Conservation (phyloP, 1,140 invertebrate species). For the Drosophila funebris region DNA sequence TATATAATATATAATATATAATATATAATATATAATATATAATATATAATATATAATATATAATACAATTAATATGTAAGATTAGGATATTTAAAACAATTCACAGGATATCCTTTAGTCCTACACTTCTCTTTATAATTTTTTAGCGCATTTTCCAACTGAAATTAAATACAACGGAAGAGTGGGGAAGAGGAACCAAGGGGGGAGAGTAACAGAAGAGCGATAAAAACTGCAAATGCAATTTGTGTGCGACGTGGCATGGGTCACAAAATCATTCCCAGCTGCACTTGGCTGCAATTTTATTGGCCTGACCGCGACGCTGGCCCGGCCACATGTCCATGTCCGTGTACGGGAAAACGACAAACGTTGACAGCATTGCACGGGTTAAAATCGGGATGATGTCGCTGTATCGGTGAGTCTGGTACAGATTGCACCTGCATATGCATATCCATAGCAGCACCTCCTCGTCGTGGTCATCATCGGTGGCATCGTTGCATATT, state of each 20-base stretch:
- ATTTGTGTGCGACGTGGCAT: constrained; percentile 46
- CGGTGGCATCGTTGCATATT: constrained; percentile 28
- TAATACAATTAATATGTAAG: too few relatives aligned
- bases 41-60: too few relatives aligned
- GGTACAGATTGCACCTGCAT: constrained; percentile 76
- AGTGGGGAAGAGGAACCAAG: background rate
- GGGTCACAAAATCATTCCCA: constrained; percentile 60
- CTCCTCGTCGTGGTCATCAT: constrained; percentile 52
- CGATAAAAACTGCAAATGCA: constrained; percentile 73
- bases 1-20: too few relatives aligned
- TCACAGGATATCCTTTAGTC: background rate
- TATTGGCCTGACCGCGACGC: constrained; percentile 54
- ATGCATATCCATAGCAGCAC: constrained; percentile 27
- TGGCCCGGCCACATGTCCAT: constrained; percentile 17
- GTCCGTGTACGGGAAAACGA: background rate
- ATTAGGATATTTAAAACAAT: background rate
- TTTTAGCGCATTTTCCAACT: too few relatives aligned
- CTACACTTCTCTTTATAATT: background rate
- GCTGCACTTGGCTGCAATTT: constrained; percentile 68
- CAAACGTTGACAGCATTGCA: constrained; percentile 36
- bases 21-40: too few relatives aligned
- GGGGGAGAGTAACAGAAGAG: constrained; percentile 11
- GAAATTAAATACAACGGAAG: constrained; percentile 62
- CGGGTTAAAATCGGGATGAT: constrained; percentile 2
- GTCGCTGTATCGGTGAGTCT: constrained; percentile 25